Base-by-base conservation (phyloP, 2,113 vertebrate species). In the Regulus satrapa region DNA sequence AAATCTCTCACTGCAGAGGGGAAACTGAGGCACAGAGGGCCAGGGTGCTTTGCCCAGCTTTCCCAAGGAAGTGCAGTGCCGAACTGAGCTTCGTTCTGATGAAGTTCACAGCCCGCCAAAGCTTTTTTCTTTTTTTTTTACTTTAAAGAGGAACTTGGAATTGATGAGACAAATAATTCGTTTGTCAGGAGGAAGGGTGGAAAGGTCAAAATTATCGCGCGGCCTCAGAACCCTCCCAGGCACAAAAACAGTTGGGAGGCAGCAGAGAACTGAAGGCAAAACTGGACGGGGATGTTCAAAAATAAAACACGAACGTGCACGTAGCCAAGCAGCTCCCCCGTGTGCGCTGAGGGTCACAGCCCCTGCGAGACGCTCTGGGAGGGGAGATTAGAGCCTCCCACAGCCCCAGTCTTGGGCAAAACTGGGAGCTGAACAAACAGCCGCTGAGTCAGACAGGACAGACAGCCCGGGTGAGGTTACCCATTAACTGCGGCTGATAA, bases 381-480 rank as follows among this genome's bases (percentile, higher is more conserved):
- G 13, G 48, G 52, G 43, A 82, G 82, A 93, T 92, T 15, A 75
- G 77, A 87, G 82, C 48, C 63, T 5, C 45, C 36, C 40, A 25
- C 19, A 11, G 14, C 29, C 38, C 19, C 21, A 0, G 0, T 2
- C 10, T 10, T 3, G 0, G 24, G 10, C 6, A 25, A 45, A 18
- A 63, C 15, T 0, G 20, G 12, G 3, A 1, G 3, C 1, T 2
- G 66, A 19, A 41, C 63, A 25, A 63, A 72, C 34, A 23, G 32
- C 14, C 0, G 2, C 24, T 0, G 3, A 26, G 1, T 19, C 10
- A 58, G 11, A 1, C 8, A 6, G 55, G 48, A 17, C 21, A 8
- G 1, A 2, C 8, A 21, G 54, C 85, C 46, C 1, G 8, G 0
- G 4, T 1, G 36, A 43, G 64, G 56, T 83, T 88, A 74, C 51